Base-by-base conservation (phyloP, 2,888 invertebrate genomes). In the Drosophila rellima region DNA sequence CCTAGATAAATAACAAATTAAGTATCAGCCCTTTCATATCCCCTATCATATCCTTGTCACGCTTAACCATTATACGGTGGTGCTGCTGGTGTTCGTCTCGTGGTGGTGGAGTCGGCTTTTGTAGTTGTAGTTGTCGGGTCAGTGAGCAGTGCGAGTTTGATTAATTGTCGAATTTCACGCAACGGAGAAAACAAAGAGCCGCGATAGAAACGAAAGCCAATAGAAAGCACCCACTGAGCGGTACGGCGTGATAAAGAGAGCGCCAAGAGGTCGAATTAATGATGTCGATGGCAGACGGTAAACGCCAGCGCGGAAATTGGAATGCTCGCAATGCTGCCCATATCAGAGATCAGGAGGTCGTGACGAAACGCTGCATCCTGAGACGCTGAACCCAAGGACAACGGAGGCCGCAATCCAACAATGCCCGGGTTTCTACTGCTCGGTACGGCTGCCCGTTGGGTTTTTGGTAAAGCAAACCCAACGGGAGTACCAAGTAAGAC, bases 101-200 rank as follows among this genome's bases (percentile, higher is more conserved):
- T 57, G 65, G n/a, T 40, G 48, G 13, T 40, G 29, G 23, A 56
- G 55, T 39, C 17, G 39, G 2, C n/a, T 57, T 56, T 57, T 31
- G 48, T 15, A 26, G 3, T 13, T n/a, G n/a, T n/a, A n/a, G 35
- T 29, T 54, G 23, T n/a, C 59, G 59, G 47, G 68, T 40, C 69
- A 69, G 52, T 64, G 74, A 70, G 74, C 76, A 13, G 82, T 74
- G 81, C 82, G 89, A 89, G 89, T 91, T 91, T 92, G 92, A 92
- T 92, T 92, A 92, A 92, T 92, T 92, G 76, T 86, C 23, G 74
- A 90, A 92, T 92, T 92, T 92, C 92, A 92, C 89, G 91, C 91
- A 88, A 90, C 90, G 91, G 88, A 73, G 57, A 54, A 65, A 55
- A 71, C 79, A 68, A 65, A 78, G 55, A 67, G 54, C 56, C 15